Evolutionary conservation across 2,888 invertebrate species (phyloP).

Genomic region (Nebria salina): DNA sequence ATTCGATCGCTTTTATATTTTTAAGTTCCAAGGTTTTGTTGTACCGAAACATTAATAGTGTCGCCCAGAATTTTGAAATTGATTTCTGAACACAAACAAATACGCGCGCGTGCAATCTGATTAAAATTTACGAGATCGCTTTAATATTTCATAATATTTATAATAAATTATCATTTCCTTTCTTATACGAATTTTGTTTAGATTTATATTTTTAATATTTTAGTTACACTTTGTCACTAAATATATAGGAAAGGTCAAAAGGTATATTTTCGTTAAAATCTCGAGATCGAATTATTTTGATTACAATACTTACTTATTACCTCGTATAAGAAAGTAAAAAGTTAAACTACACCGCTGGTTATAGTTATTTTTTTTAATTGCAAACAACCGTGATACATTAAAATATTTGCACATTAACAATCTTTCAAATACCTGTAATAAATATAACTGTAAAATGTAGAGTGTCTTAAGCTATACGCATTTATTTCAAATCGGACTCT

Average conservation of each 20-base stretch:
- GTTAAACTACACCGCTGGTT: constrained; percentile 5
- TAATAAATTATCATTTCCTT: too few relatives aligned
- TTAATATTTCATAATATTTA: too few relatives aligned
- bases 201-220: too few relatives aligned
- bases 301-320: too few relatives aligned
- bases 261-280: too few relatives aligned
- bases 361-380: constrained; percentile 35
- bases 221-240: too few relatives aligned
- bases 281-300: too few relatives aligned
- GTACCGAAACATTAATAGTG: constrained; percentile 4
- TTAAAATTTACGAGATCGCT: too few relatives aligned
- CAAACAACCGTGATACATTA: constrained; percentile 33
- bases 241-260: too few relatives aligned
- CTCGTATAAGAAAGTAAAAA: too few relatives aligned
- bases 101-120: too few relatives aligned
- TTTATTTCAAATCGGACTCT: constrained; percentile 20
- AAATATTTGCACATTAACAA: constrained; percentile 43
- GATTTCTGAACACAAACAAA: neutral
- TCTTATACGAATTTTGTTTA: too few relatives aligned
- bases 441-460: constrained; percentile 38
- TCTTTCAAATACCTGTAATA: constrained; percentile 39
- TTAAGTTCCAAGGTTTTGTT: constrained; percentile 7
- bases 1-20: constrained; percentile 37
- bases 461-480: constrained; percentile 13
- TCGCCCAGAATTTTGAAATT: constrained; percentile 14